Evolutionary conservation across 1,140 invertebrate genomes (phyloP), one percentile per base, ranked within the genome.

Genomic region (Cataglyphis hispanica): DNA sequence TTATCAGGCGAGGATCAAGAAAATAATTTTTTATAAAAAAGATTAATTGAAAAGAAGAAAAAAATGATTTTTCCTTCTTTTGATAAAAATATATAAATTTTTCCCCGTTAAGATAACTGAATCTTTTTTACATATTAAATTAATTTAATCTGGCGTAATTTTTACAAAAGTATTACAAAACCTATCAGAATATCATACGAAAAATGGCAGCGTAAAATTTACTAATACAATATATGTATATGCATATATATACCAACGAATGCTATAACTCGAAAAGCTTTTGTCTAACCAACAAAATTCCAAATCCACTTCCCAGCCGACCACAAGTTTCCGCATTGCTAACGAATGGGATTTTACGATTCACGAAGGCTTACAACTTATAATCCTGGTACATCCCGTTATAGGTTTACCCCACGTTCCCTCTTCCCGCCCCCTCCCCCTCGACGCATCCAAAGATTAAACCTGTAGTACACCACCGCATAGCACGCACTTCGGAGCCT

Each of bases 301-400:
- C 13, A 13, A 72, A 86, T 91, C 85, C 84, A 91, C 83, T 92
- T 89, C 72, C 84, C 77, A 84, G 27, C 43, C 27, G 25, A 69
- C 86, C 89, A 43, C 87, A 87, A 88, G 70, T 75, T 60, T 69
- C 50, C 27, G 63, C 69, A 66, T 53, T 60, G 25, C 84, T 87
- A 89, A 89, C 89, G 64, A 89, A 91, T 64, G 74, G 84, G 87
- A 91, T 91, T 90, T 88, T 69, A 85, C 77, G 81, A 72, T 50
- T 78, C 67, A 86, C 40, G 19, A 37, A 87, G 67, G 92, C 90
- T 93, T 93, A 93, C 93, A 92, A 92, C 91, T 91, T 91, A 91
- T 93, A 93, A 93, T 93, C 93, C 90, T 84, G 22, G 53, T 87
- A 78, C 84, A 93, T 92, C 91, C 81, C 87, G 91, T 93, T 92